Percentiles rank a stretch among this genome's conserved stretches.
Conservation (phyloP, 2,113 vertebrate genomes). For the Alligator mississippiensis region DNA sequence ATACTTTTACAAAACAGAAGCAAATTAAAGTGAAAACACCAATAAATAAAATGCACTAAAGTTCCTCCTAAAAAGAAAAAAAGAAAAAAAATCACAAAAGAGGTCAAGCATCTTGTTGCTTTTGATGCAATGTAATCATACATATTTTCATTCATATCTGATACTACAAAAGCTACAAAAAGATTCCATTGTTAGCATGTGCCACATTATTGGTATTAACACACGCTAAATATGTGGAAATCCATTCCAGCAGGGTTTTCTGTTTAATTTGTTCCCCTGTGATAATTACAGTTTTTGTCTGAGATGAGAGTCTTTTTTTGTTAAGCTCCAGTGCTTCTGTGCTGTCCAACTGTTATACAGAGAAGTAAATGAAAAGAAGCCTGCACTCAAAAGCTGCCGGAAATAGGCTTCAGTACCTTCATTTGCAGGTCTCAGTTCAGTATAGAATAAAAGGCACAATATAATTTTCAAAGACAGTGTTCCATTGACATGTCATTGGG, state of each 20-base stretch:
- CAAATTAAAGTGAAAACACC: constrained; percentile 6
- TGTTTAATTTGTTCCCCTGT: constrained; percentile 75
- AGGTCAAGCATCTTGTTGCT: constrained; percentile 47
- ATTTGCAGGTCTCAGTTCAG: constrained; percentile 39
- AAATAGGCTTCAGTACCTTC: constrained; percentile 45
- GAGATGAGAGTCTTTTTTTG: constrained; percentile 68
- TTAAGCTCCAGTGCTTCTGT: constrained; percentile 73
- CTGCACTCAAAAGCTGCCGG: constrained; percentile 22
- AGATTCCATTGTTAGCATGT: constrained; percentile 57
- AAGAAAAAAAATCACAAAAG: constrained; percentile 49
- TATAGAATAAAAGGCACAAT: not conserved
- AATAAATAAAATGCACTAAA: not conserved
- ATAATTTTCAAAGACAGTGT: constrained; percentile 36
- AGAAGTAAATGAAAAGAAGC: constrained; percentile 66
- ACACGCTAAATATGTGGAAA: constrained; percentile 68
- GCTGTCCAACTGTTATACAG: constrained; percentile 64
- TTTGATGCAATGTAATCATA: constrained; percentile 43
- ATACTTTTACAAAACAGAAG: not conserved
- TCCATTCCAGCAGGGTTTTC: constrained; percentile 57
- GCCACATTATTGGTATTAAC: constrained; percentile 68
- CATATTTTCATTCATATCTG: constrained; percentile 63
- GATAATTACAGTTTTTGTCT: constrained; percentile 78
- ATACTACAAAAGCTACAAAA: constrained; percentile 60
- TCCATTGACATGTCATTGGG: not conserved
- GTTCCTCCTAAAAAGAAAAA: constrained; percentile 14